Evolutionary conservation across 1,140 invertebrate genomes (phyloP).

Genomic region (Dermatophagoides farinae): DNA sequence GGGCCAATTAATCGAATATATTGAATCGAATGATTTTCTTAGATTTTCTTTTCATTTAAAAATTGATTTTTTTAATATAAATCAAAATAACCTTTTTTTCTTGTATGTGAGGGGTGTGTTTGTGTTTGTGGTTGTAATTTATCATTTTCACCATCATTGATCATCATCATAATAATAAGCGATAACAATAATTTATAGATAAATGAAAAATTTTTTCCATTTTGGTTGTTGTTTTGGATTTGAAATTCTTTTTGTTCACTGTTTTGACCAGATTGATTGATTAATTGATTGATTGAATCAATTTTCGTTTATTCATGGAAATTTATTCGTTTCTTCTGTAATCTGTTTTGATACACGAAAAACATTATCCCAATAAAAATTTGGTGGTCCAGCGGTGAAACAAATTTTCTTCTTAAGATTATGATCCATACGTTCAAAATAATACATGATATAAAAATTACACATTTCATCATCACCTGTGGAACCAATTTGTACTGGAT

Average conservation of each 20-base stretch:
- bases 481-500: conserved; percentile 46
- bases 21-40: too few relatives aligned
- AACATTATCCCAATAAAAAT: conserved; percentile 49
- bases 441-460: conserved; percentile 99
- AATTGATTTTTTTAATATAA: too few relatives aligned
- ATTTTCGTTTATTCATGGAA: not conserved
- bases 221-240: not conserved
- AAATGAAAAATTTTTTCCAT: not conserved
- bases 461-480: conserved; percentile 96
- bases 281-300: not conserved
- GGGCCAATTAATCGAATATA: not conserved
- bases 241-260: not conserved
- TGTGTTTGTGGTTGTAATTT: too few relatives aligned
- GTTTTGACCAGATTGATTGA: not conserved
- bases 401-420: conserved; percentile 63
- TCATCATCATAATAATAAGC: not conserved
- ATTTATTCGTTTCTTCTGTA: conserved; percentile 32
- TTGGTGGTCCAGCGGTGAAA: conserved; percentile 56
- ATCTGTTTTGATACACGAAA: conserved; percentile 38
- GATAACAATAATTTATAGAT: not conserved
- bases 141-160: not conserved
- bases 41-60: too few relatives aligned
- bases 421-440: conserved; percentile 49
- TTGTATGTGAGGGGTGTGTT: too few relatives aligned
- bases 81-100: too few relatives aligned